Conservation (phyloP, 1,140 invertebrate genomes). For the Bursaphelenchus mucronatus region DNA sequence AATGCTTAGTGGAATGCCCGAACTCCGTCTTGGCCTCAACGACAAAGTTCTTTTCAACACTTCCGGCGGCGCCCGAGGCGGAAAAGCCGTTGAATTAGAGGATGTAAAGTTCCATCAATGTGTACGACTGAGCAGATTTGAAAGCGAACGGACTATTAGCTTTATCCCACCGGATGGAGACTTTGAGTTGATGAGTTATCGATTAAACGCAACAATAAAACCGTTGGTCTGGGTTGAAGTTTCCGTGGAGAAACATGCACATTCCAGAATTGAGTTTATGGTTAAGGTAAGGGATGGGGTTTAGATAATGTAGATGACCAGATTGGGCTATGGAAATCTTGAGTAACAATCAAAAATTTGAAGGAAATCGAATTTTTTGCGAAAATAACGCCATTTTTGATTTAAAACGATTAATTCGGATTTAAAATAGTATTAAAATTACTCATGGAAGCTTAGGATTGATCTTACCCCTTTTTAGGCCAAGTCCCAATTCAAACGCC, state of each 20-base stretch:
- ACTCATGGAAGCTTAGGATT: slow-evolving; percentile 61
- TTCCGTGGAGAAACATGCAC: slow-evolving; percentile 64
- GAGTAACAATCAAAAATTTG: too few species aligned
- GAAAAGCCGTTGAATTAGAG: slow-evolving; percentile 65
- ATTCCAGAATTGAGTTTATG: slow-evolving; percentile 76
- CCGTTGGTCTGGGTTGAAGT: slow-evolving; percentile 67
- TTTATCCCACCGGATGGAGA: slow-evolving; percentile 67
- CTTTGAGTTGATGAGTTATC: slow-evolving; percentile 67
- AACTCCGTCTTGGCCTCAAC: slow-evolving; percentile 91
- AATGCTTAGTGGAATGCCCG: slow-evolving; percentile 97
- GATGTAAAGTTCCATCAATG: slow-evolving; percentile 68
- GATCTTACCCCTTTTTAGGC: slow-evolving; percentile 67
- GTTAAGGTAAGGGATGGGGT: slow-evolving; percentile 71
- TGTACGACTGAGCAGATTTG: slow-evolving; percentile 66
- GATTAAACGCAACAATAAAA: slow-evolving; percentile 65
- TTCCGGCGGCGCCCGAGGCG: slow-evolving; percentile 59
- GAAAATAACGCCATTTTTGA: too few species aligned
- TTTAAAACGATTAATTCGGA: too few species aligned
- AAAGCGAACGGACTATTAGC: slow-evolving; percentile 66
- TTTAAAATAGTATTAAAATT: slow-evolving; percentile 63
- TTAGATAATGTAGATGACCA: neutral
- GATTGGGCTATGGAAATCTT: neutral
- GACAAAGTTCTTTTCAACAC: slow-evolving; percentile 97
- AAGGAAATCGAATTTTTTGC: too few species aligned
- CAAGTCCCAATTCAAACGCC: slow-evolving; percentile 94